Conservation (phyloP, 2,797 vertebrate genomes). For the Euthynnus affinis region DNA sequence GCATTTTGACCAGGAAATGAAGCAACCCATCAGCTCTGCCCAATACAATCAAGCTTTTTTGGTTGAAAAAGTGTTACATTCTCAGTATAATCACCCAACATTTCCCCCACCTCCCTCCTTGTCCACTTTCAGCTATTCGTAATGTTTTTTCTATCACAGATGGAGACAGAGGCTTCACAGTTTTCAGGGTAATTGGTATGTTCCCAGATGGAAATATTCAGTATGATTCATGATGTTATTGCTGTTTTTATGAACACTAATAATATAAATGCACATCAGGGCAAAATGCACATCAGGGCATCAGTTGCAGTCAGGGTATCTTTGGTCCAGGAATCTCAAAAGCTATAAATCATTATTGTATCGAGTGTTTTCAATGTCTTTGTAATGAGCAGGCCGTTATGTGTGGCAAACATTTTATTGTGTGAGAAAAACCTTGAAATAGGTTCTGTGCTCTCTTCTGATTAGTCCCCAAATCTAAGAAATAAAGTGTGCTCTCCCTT, state of each 20-base stretch:
- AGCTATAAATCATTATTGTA: slow-evolving; percentile 30
- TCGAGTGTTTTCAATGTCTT: slow-evolving; percentile 24
- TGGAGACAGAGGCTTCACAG: not conserved
- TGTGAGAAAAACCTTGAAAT: slow-evolving; percentile 13
- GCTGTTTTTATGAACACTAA: slow-evolving; percentile 45
- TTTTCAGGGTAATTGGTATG: slow-evolving; percentile 54
- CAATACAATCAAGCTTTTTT: slow-evolving; percentile 54
- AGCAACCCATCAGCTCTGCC: slow-evolving; percentile 20
- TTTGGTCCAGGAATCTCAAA: not conserved
- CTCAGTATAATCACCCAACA: slow-evolving; percentile 36
- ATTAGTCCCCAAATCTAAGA: slow-evolving; percentile 13
- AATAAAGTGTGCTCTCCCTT: slow-evolving; percentile 10
- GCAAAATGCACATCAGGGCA: too few species aligned
- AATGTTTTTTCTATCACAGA: slow-evolving; percentile 45
- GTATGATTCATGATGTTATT: slow-evolving; percentile 32
- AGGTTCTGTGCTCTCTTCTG: slow-evolving; percentile 7
- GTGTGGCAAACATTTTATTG: slow-evolving; percentile 16
- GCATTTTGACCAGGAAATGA: slow-evolving; percentile 12
- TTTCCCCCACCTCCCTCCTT: slow-evolving; percentile 43
- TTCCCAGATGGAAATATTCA: slow-evolving; percentile 24
- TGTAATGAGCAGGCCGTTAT: slow-evolving; percentile 19
- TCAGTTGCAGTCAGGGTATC: slow-evolving; percentile 6
- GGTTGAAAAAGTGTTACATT: slow-evolving; percentile 36
- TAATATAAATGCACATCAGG: slow-evolving; percentile 5
- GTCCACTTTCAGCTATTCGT: slow-evolving; percentile 35